Evolutionary conservation across 30 jellyfish, hydroid and myxozoan species (phyloP).

Genomic region (Calvadosia cruxmelitensis): DNA sequence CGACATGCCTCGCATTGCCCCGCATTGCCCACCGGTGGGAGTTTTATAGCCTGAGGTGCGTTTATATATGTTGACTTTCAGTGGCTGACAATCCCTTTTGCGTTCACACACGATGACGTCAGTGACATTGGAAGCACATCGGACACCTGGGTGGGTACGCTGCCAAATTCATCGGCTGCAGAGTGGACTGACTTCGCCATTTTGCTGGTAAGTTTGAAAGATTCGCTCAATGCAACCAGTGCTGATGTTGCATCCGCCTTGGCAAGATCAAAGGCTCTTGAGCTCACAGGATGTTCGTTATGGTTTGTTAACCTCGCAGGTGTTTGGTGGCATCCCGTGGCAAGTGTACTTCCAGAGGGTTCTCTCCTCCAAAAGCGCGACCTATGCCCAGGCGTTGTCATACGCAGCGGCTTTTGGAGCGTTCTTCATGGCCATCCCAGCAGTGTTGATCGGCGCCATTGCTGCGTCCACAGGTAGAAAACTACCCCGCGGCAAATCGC

Average conservation of each 20-base stretch:
- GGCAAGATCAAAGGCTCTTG: too few species aligned
- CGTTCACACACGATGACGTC: slow-evolving; percentile 62
- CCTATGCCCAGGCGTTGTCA: slow-evolving; percentile 61
- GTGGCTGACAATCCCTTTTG: slow-evolving; percentile 95
- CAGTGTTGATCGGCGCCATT: slow-evolving; percentile 71
- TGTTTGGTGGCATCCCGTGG: slow-evolving; percentile 87
- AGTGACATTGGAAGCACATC: slow-evolving; percentile 23
- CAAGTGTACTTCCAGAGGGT: slow-evolving; percentile 83
- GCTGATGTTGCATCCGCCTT: too few species aligned
- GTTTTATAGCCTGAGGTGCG: too few species aligned
- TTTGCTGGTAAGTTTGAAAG: slow-evolving; percentile 65
- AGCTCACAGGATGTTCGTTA: too few species aligned
- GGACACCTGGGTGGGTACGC: slow-evolving; percentile 51
- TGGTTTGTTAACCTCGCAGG: slow-evolving; percentile 14
- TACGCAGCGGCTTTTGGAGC: slow-evolving; percentile 61
- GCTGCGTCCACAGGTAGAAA: slow-evolving; percentile 75
- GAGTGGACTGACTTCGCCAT: slow-evolving; percentile 66
- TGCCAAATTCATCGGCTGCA: slow-evolving; percentile 30
- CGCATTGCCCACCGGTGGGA: too few species aligned
- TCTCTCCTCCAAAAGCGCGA: slow-evolving; percentile 51
- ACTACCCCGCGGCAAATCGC: too few species aligned
- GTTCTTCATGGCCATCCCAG: slow-evolving; percentile 64
- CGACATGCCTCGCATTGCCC: too few species aligned
- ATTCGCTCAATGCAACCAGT: too few species aligned
- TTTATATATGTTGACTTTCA: slow-evolving; percentile 11